Evolutionary conservation across 30 jellyfish, hydroid and myxozoan species (phyloP), one percentile per base, ranked within the genome.

Genomic region (Turritopsis rubra): DNA sequence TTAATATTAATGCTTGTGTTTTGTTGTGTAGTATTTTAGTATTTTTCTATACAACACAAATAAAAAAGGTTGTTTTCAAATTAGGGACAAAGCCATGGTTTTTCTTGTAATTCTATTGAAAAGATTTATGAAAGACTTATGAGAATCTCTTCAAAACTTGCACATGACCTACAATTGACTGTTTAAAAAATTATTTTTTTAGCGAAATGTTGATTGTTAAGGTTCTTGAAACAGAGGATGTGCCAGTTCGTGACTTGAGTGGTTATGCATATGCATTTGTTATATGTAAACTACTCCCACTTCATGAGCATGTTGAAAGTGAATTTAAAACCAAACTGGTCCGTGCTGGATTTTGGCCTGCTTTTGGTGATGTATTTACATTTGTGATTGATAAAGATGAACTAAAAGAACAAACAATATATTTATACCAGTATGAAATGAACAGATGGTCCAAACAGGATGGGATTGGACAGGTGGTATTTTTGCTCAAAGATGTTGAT

Each of bases 361-460:
- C 95, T 24, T 91, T 75, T 80, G 95, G 95, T n/a, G 98, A 91
- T 79, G 73, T 89, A 18, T 79, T 91, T 29, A 79, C 86, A 22
- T 81, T 91, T 53, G 52, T 25, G 22, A 84, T 91, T 52, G 70
- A 60, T 16, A 79, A 87, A 71, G 92, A 87, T 1, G 95, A 60
- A 1, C 31, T 91, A 21, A 85, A 75, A 7, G 81, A 71, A 24
- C 96, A 91, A 77, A 84, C 74, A 18, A 65, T 91, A 75, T 81
- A 76, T 53, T 84, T 91, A 31, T 91, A 91, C 81, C 66, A 87
- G 77, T 91, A 84, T 41, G 98, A 91, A 82, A 74, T 91, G 96
- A 91, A 91, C 74, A 71, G 98, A 74, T 91, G 98, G 98, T 86
- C 98, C 26, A 91, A 91, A 77, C 98, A 91, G 21, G 98, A 91